Conservation (phyloP, 2,113 vertebrate genomes). For the Climacteris rufus region DNA sequence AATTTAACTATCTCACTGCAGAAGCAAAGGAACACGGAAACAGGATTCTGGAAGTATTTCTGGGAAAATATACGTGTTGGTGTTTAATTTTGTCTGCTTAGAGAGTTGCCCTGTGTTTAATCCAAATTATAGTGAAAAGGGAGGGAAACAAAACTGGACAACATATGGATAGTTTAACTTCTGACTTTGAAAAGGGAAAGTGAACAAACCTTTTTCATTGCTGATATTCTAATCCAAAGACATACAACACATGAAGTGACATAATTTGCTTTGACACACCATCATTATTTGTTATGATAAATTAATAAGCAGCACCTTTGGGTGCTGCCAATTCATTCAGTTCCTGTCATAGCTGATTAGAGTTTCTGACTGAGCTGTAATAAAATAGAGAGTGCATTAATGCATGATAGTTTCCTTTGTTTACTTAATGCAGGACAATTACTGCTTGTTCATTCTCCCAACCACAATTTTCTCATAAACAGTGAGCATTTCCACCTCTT, state of each 20-base stretch:
- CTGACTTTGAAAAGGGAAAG: not conserved
- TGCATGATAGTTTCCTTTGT: conserved; percentile 54
- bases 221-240: conserved; percentile 23
- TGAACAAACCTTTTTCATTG: not conserved
- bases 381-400: conserved; percentile 60
- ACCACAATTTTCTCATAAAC: conserved; percentile 54
- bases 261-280: conserved; percentile 63
- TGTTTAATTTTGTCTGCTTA: not conserved
- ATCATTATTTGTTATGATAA: conserved; percentile 70
- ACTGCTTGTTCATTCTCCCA: conserved; percentile 61
- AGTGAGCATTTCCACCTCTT: conserved; percentile 47
- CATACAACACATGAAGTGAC: conserved; percentile 10
- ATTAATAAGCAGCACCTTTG: conserved; percentile 74
- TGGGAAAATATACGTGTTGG: not conserved
- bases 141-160: not conserved
- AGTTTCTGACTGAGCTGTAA: conserved; percentile 55
- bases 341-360: conserved; percentile 60
- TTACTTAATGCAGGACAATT: conserved; percentile 71
- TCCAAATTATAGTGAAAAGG: not conserved
- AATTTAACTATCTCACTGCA: not conserved
- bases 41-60: not conserved
- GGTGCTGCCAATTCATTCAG: conserved; percentile 60
- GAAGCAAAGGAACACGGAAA: not conserved
- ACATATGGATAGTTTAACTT: not conserved
- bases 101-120: not conserved